Percentiles rank a stretch among this genome's conserved stretches.
Conservation (phyloP, 2,113 vertebrate species). For the Muntiacus muntjak region DNA sequence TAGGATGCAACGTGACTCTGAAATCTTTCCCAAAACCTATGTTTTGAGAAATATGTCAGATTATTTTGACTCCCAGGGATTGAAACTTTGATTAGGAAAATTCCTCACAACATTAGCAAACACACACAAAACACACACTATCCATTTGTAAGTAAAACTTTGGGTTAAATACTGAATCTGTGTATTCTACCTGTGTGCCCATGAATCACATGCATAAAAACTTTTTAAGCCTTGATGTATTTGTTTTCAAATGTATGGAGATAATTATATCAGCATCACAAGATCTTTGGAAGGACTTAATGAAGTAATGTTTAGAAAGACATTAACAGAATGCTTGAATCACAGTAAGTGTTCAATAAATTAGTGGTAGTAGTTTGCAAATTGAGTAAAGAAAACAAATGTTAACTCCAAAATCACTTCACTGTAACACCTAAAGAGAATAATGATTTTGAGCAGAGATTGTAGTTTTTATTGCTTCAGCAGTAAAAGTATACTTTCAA, state of each 20-base stretch:
- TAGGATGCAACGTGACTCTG: neutral
- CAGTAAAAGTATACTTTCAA: neutral
- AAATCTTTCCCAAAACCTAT: neutral
- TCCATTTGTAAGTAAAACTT: neutral
- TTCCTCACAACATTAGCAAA: neutral
- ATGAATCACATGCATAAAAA: neutral
- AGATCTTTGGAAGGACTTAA: neutral
- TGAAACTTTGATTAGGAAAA: neutral
- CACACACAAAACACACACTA: neutral
- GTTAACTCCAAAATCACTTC: neutral
- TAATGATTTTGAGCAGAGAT: neutral
- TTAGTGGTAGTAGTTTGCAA: neutral
- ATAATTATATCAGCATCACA: neutral
- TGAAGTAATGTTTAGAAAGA: constrained; percentile 34
- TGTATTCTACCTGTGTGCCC: neutral
- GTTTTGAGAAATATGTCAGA: neutral
- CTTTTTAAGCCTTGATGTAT: neutral
- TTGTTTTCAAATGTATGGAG: neutral
- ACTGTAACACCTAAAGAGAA: neutral
- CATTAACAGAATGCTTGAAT: neutral
- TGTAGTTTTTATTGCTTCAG: neutral
- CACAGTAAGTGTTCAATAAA: constrained; percentile 1
- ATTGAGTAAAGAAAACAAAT: neutral
- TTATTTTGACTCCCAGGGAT: neutral
- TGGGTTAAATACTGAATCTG: neutral